These are phyloP conservation scores for Halichoerus grypus DNA, from an alignment of 2,113 vertebrate species.

Conservation along the genomic window DNA sequence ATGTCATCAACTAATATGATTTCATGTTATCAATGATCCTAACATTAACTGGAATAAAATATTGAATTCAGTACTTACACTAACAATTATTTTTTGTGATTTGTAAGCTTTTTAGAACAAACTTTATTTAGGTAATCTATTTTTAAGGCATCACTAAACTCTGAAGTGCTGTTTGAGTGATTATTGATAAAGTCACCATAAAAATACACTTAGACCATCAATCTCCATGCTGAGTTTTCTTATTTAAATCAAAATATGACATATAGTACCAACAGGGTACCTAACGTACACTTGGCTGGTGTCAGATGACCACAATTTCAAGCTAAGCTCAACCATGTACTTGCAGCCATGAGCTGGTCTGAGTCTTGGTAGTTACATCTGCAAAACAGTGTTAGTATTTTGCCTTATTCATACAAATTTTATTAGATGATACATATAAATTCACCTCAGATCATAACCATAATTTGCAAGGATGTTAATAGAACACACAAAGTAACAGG, in stretches of 20 bases:
- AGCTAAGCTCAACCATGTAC: not conserved
- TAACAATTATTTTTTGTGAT: conserved; percentile 41
- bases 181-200: conserved; percentile 50
- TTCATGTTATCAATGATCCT: conserved; percentile 14
- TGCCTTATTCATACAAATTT: not conserved
- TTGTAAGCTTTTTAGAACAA: conserved; percentile 53
- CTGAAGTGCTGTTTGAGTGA: conserved; percentile 32
- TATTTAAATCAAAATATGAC: conserved; percentile 56
- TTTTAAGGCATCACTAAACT: conserved; percentile 52
- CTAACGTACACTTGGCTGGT: not conserved
- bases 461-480: not conserved
- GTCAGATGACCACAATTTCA: conserved; percentile 38
- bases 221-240: conserved; percentile 52
- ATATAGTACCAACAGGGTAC: not conserved
- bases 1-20: not conserved
- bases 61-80: not conserved
- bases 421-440: not conserved
- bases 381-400: not conserved
- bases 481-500: not conserved
- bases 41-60: conserved; percentile 43
- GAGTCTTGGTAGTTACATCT: not conserved
- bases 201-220: conserved; percentile 57
- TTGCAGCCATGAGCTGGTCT: not conserved
- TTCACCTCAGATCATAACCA: not conserved
- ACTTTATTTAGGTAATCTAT: conserved; percentile 30